Conservation (phyloP, 2,797 vertebrate genomes). For the Yasuhikotakia modesta region DNA sequence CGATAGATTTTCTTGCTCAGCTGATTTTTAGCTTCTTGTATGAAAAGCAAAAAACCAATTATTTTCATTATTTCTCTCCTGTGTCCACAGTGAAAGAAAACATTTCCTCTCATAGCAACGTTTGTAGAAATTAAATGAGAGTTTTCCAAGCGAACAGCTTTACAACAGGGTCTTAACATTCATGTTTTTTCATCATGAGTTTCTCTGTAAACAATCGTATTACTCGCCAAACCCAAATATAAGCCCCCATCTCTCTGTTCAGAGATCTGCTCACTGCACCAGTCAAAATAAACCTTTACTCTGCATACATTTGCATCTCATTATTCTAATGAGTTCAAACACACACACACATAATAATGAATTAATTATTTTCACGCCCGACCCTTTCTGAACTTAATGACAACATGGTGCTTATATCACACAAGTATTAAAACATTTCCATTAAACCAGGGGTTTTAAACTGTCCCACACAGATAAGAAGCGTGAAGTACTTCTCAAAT, state of each 20-base stretch:
- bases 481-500: not conserved
- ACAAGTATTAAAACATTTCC: not conserved
- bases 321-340: slow-evolving; percentile 45
- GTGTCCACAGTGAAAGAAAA: not conserved
- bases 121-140: slow-evolving; percentile 29
- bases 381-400: slow-evolving; percentile 48
- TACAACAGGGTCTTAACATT: not conserved
- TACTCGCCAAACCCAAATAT: too few relatives aligned
- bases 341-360: slow-evolving; percentile 53
- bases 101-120: slow-evolving; percentile 5
- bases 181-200: not conserved
- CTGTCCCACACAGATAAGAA: not conserved
- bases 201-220: too few relatives aligned
- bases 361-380: slow-evolving; percentile 39
- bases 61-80: slow-evolving; percentile 21
- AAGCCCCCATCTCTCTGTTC: too few relatives aligned
- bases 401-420: slow-evolving; percentile 31
- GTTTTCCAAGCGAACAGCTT: slow-evolving; percentile 19
- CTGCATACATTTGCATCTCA: slow-evolving; percentile 53
- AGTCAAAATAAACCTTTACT: slow-evolving; percentile 2
- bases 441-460: not conserved
- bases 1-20: slow-evolving; percentile 28
- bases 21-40: slow-evolving; percentile 26
- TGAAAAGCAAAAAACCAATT: slow-evolving; percentile 32
- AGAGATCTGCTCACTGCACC: too few relatives aligned